Percentiles rank a stretch among this genome's conserved stretches.
phyloP scores from a whole-genome alignment of 2,113 vertebrate genomes.

The Callorhinus ursinus region DNA sequence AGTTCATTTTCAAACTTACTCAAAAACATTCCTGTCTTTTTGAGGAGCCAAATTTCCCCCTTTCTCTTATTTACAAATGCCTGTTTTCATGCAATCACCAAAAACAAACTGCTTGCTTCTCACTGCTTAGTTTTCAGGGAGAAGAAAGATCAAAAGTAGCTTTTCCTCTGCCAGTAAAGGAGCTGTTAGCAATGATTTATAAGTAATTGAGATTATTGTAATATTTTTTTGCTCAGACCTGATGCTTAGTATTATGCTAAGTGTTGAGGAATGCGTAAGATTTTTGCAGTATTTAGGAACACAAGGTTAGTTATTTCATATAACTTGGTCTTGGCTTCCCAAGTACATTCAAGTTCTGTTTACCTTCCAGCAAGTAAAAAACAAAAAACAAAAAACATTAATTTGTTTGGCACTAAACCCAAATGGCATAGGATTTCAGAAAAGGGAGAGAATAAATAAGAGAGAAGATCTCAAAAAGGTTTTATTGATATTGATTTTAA shows the following conservation, averaged over 20 bases:
- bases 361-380: background rate
- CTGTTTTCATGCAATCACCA: constrained; percentile 73
- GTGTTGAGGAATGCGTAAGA: background rate
- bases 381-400: background rate
- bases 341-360: background rate
- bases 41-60: constrained; percentile 79
- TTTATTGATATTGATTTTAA: background rate
- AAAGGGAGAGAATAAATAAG: background rate
- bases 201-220: background rate
- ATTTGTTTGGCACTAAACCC: background rate
- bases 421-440: background rate
- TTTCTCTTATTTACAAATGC: constrained; percentile 65
- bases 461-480: background rate
- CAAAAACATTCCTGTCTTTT: constrained; percentile 82
- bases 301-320: background rate
- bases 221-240: background rate
- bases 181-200: background rate
- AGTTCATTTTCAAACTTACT: constrained; percentile 83
- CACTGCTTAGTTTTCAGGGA: background rate
- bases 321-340: background rate
- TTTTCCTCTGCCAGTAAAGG: background rate
- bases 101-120: constrained; percentile 66
- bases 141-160: background rate
- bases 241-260: background rate
- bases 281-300: background rate